phyloP scores from a whole-genome alignment of 64 coral and sea anemone genomes.

The Montipora foliosa region DNA sequence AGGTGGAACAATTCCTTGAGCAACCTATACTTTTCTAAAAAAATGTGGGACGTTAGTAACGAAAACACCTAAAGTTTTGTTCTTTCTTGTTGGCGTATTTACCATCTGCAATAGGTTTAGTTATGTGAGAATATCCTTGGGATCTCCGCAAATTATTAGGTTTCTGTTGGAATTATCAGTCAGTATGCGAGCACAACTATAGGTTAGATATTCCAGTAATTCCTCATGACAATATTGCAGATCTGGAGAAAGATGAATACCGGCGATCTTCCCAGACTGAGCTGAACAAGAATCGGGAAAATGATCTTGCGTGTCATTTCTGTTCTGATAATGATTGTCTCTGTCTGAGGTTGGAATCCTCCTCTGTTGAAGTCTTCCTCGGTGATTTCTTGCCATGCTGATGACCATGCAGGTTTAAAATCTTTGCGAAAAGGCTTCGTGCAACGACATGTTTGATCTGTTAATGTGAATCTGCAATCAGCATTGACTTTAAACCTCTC shows the following conservation, averaged over 20 bases:
- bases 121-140: background rate
- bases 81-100: conserved; percentile 1
- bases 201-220: background rate
- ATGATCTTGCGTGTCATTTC: background rate
- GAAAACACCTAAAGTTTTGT: conserved; percentile 1
- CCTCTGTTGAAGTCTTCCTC: too few relatives aligned
- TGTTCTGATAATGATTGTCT: too few relatives aligned
- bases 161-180: background rate
- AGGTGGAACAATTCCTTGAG: background rate
- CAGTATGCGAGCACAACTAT: too few relatives aligned
- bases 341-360: too few relatives aligned
- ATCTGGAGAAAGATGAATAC: background rate
- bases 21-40: background rate
- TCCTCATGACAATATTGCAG: conserved; percentile 12
- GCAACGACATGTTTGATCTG: background rate
- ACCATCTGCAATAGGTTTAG: conserved; percentile 10
- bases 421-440: too few relatives aligned
- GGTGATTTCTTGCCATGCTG: too few relatives aligned
- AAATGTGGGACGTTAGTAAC: conserved; percentile 25
- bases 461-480: background rate
- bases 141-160: background rate
- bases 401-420: too few relatives aligned
- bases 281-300: background rate
- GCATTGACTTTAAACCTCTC: background rate
- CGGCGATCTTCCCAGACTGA: conserved; percentile 5